Evolutionary conservation across 1,140 invertebrate species (phyloP).

Genomic region (Diploscapter pachys): DNA sequence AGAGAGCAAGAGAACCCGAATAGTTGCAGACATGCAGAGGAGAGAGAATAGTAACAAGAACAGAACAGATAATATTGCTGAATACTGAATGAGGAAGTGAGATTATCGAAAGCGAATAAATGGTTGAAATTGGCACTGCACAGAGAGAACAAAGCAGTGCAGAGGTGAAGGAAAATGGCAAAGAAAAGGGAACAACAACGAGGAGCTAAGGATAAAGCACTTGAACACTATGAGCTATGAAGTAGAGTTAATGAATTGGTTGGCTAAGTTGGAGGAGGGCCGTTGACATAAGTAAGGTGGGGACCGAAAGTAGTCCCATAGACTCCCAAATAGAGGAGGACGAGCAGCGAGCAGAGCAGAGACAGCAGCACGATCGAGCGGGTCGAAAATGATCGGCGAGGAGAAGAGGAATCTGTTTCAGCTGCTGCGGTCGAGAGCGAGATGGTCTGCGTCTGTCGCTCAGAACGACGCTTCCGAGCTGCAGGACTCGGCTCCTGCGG

Average conservation of each 20-base stretch:
- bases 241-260: neutral
- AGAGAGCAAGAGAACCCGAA: no score
- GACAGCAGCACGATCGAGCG: neutral
- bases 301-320: constrained; percentile 37
- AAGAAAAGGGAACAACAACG: no score
- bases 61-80: no score
- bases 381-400: neutral
- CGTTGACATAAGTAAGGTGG: constrained; percentile 37
- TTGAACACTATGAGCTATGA: no score
- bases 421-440: neutral
- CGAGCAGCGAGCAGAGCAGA: constrained; percentile 17
- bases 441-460: constrained; percentile 7
- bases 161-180: no score
- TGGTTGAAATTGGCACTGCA: no score
- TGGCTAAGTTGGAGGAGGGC: constrained; percentile 39
- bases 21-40: no score
- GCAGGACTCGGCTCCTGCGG: constrained; percentile 22
- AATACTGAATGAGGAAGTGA: no score
- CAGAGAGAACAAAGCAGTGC: no score
- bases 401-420: neutral
- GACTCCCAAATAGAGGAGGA: constrained; percentile 30
- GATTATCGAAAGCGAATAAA: no score
- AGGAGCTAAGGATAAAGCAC: no score
- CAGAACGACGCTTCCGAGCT: constrained; percentile 9
- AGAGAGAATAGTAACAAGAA: no score